Conservation (phyloP, 2,113 vertebrate genomes). For the Alosa alosa region DNA sequence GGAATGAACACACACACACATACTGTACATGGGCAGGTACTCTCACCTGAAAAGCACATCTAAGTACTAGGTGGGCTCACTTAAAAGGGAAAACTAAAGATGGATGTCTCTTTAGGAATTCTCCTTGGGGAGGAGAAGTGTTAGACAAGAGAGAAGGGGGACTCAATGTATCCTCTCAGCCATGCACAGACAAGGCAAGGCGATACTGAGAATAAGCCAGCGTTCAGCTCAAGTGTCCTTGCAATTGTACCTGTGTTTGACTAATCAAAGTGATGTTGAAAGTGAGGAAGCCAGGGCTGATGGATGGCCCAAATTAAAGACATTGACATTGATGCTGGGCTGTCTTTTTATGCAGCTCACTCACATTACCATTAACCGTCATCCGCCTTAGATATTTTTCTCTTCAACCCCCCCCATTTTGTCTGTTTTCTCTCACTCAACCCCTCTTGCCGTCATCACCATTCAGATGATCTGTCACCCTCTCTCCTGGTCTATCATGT, state of each 20-base stretch:
- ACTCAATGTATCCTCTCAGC: neutral
- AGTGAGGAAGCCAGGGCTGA: neutral
- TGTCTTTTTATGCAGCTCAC: neutral
- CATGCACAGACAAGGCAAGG: neutral
- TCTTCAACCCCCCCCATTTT: neutral
- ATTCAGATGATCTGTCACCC: neutral
- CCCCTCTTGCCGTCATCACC: neutral
- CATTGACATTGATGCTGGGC: neutral
- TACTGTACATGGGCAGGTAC: neutral
- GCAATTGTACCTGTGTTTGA: neutral
- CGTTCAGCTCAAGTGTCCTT: neutral
- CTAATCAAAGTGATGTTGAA: neutral
- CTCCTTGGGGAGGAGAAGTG: neutral
- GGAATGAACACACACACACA: neutral
- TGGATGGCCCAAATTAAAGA: neutral
- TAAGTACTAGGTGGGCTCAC: neutral
- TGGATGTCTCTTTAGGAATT: slow-evolving; percentile 18
- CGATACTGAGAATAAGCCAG: neutral
- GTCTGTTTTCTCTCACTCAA: neutral
- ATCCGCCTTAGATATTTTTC: neutral
- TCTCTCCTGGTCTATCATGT: neutral
- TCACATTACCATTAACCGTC: neutral
- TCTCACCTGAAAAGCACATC: neutral
- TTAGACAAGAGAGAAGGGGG: neutral
- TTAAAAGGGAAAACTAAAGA: neutral